These are phyloP conservation scores for Enhydra lutris DNA, from an alignment of 2,113 vertebrate genomes.

Conservation along the genomic window DNA sequence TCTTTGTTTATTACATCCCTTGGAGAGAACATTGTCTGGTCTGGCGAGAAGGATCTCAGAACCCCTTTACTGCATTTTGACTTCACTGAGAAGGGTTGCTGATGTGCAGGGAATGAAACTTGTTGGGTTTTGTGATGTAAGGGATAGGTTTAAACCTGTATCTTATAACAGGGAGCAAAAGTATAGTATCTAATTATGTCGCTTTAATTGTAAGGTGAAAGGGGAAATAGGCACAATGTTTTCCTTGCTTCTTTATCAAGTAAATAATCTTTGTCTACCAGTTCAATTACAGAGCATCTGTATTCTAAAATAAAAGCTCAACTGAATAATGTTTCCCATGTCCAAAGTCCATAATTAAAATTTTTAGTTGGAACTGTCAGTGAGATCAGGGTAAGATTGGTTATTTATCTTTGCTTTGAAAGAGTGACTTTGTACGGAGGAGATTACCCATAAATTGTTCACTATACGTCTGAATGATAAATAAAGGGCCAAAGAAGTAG, in stretches of 20 bases:
- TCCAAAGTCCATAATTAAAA: constrained; percentile 27
- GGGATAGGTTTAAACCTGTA: constrained; percentile 70
- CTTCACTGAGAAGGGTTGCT: background rate
- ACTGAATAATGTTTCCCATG: constrained; percentile 30
- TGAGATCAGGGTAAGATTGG: background rate
- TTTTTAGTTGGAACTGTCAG: background rate
- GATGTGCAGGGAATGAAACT: background rate
- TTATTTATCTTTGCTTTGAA: constrained; percentile 39
- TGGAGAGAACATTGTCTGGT: background rate
- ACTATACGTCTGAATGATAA: constrained; percentile 1
- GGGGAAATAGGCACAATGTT: background rate
- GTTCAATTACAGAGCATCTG: background rate
- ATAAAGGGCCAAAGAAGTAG: background rate
- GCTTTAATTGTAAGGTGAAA: constrained; percentile 61
- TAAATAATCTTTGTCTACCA: constrained; percentile 35
- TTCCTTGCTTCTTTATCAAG: constrained; percentile 32
- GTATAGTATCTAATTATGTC: constrained; percentile 53
- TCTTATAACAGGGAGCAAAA: constrained; percentile 40
- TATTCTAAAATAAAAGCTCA: background rate
- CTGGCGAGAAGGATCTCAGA: background rate
- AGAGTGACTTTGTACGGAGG: background rate
- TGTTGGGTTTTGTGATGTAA: constrained; percentile 42
- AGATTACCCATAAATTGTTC: constrained; percentile 14
- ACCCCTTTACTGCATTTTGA: background rate
- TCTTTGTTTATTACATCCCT: background rate